Conservation (phyloP, 2,113 vertebrate species). For the Tylochromis polylepis region DNA sequence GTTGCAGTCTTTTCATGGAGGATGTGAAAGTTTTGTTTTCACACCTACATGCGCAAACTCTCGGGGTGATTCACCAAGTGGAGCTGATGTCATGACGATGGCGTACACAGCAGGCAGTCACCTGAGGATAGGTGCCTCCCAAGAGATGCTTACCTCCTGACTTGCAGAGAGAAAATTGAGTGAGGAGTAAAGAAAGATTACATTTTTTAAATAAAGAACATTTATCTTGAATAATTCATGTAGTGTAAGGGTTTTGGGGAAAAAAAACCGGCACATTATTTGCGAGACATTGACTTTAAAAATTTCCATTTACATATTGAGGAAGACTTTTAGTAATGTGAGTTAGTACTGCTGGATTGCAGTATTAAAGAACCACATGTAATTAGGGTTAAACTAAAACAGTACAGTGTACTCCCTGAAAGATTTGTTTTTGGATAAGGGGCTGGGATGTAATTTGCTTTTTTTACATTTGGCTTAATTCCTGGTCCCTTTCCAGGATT, state of each 20-base stretch:
- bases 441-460: background rate
- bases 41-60: background rate
- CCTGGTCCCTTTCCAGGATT: background rate
- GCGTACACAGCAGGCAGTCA: conserved; percentile 46
- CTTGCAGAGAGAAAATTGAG: background rate
- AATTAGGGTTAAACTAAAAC: background rate
- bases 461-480: background rate
- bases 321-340: background rate
- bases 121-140: conserved; percentile 16
- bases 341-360: background rate
- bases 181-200: background rate
- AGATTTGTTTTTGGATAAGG: conserved; percentile 2
- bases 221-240: background rate
- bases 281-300: background rate
- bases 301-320: background rate
- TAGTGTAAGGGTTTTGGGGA: background rate
- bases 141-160: background rate
- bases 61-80: background rate
- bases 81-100: conserved; percentile 61
- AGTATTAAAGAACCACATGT: background rate
- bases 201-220: background rate
- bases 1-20: background rate
- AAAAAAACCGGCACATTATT: background rate
- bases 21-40: conserved; percentile 4
- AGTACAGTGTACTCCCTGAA: background rate